Conservation (phyloP, 2,797 vertebrate species). For the Pogonophryne albipinna region DNA sequence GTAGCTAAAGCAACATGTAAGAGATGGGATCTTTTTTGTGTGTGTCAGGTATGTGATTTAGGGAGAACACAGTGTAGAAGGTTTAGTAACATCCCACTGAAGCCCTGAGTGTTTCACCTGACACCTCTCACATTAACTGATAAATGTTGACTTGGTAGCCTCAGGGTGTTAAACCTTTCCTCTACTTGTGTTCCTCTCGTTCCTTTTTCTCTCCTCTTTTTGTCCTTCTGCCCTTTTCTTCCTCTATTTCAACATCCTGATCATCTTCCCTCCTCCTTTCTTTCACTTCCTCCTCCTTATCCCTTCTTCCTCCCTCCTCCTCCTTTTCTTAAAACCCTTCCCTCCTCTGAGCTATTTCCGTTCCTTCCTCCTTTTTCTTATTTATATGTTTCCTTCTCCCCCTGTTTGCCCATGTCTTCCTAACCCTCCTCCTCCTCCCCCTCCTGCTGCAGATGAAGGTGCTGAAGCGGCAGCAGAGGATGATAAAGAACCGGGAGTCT, state of each 20-base stretch:
- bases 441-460: slow-evolving; percentile 86
- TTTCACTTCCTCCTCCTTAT: background rate
- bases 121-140: background rate
- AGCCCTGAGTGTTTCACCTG: background rate
- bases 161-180: rapidly evolving
- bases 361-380: no score
- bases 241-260: background rate
- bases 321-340: background rate
- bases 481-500: slow-evolving; percentile 95
- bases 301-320: background rate
- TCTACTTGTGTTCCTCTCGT: background rate
- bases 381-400: background rate
- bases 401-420: no score
- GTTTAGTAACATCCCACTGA: background rate
- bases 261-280: background rate
- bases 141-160: background rate
- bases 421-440: no score
- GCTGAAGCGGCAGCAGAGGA: slow-evolving; percentile 93
- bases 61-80: background rate
- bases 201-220: background rate
- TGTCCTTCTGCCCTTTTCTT: background rate
- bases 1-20: no score
- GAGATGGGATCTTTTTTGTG: no score
- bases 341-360: no score
- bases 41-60: background rate